Conservation (phyloP, 2,797 vertebrate species). For the Cercopithecus hamlyni region DNA sequence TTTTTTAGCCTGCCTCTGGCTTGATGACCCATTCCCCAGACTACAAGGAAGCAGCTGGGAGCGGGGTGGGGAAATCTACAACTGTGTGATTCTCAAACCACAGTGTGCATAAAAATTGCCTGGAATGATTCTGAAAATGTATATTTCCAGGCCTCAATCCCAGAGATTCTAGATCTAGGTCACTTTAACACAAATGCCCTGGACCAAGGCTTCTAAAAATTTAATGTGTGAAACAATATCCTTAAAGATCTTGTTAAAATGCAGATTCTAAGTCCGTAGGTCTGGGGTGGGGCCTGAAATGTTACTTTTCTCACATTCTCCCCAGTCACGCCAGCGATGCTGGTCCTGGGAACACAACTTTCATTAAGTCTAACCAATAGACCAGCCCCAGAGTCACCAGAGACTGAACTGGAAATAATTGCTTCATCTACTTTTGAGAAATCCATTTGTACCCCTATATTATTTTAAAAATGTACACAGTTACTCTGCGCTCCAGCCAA, state of each 20-base stretch:
- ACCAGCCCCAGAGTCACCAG: neutral
- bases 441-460: neutral
- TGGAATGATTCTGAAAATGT: neutral
- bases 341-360: neutral
- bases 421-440: neutral
- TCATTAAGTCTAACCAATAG: neutral
- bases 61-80: accelerated
- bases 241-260: neutral
- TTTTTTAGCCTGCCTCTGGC: neutral
- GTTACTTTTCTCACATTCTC: neutral
- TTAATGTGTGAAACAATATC: neutral
- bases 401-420: neutral
- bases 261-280: neutral
- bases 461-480: neutral
- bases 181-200: neutral
- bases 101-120: neutral
- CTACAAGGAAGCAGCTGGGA: neutral
- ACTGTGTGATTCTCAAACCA: neutral
- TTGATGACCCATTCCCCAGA: neutral
- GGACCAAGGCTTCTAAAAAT: neutral
- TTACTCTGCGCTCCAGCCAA: neutral
- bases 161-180: neutral
- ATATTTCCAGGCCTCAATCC: neutral
- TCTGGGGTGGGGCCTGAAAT: neutral
- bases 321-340: neutral